Evolutionary conservation across 1,140 invertebrate species (phyloP), one percentile per base, ranked within the genome.

Genomic region (Galleria mellonella): DNA sequence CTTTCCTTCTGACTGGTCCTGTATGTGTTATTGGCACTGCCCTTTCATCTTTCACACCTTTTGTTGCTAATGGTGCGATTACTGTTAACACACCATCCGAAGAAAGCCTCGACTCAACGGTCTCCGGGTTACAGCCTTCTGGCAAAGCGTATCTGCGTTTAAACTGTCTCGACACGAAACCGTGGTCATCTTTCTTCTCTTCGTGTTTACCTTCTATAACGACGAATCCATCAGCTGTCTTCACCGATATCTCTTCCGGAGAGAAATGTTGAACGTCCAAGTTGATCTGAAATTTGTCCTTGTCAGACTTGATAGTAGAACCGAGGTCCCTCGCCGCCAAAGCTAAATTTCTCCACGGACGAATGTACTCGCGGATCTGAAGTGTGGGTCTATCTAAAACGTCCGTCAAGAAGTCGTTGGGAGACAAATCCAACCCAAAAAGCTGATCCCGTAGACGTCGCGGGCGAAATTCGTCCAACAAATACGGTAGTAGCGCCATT

Each of bases 241-340:
- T 95, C 0, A 97, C 94, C 5, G 89, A 89, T 6, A 97, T 91
- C 71, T 97, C 95, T 36, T 93, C 91, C 0, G 95, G 94, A 30
- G 89, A 86, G 64, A 97, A 97, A 53, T 97, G 94, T 30, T 94
- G 91, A 0, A 97, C 94, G 68, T 97, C 95, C 64, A 95, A 72
- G 53, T 89, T 90, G 0, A 93, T 90, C 70, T 94, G 89, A 53
- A 91, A 92, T 32, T 78, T 78, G 33, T 83, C 64, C 43, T 72
- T 76, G 38, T 83, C 73, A 2, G 49, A 55, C 39, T 83, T 83
- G 36, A 83, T 79, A 0, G 73, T 77, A 0, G 75, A 79, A 2
- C 72, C 73, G 4, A 71, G 51, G 32, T 82, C 75, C 7, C 57
- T 53, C 2, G 57, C 58, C 9, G 60, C 31, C 1, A 64, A 47